Conservation (phyloP, 2,888 invertebrate species). For the Yponomeuta sedellus region DNA sequence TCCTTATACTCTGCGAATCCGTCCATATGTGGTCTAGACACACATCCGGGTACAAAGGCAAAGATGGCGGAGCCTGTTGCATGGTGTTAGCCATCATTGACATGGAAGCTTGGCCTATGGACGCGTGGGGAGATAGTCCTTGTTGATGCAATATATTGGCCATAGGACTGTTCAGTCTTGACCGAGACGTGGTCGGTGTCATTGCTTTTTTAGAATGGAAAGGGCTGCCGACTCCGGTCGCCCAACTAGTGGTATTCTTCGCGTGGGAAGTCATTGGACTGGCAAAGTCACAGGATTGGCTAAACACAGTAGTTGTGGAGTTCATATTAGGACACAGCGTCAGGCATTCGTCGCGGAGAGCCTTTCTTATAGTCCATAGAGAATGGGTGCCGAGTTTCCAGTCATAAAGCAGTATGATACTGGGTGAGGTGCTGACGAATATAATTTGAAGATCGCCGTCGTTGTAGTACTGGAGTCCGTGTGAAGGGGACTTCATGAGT, state of each 20-base stretch:
- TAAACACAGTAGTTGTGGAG: conserved; percentile 54
- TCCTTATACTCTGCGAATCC: conserved; percentile 73
- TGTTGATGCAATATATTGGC: conserved; percentile 65
- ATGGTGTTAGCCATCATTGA: conserved; percentile 67
- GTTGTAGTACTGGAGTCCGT: conserved; percentile 77
- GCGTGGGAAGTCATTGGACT: conserved; percentile 59
- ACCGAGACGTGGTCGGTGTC: conserved; percentile 48
- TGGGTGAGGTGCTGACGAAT: conserved; percentile 85
- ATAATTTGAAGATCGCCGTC: conserved; percentile 82
- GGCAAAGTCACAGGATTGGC: conserved; percentile 61
- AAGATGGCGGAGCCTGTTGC: conserved; percentile 69
- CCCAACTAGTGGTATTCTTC: conserved; percentile 53
- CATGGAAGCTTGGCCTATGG: conserved; percentile 60
- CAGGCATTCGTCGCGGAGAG: conserved; percentile 83
- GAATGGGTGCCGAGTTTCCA: conserved; percentile 86
- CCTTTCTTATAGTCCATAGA: conserved; percentile 86
- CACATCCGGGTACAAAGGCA: conserved; percentile 88
- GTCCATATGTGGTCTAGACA: conserved; percentile 95
- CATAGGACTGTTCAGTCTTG: conserved; percentile 63
- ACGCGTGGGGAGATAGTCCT: conserved; percentile 64
- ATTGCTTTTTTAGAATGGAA: conserved; percentile 50
- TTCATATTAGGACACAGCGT: conserved; percentile 75
- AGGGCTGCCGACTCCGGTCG: conserved; percentile 49
- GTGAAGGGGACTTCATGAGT: conserved; percentile 79
- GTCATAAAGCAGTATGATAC: conserved; percentile 89